A percentile compares a stretch with the other conserved stretches of the same genome.
These are phyloP conservation scores for Accipiter cooperii DNA, from an alignment of 2,113 vertebrate species.

Conservation along the genomic window DNA sequence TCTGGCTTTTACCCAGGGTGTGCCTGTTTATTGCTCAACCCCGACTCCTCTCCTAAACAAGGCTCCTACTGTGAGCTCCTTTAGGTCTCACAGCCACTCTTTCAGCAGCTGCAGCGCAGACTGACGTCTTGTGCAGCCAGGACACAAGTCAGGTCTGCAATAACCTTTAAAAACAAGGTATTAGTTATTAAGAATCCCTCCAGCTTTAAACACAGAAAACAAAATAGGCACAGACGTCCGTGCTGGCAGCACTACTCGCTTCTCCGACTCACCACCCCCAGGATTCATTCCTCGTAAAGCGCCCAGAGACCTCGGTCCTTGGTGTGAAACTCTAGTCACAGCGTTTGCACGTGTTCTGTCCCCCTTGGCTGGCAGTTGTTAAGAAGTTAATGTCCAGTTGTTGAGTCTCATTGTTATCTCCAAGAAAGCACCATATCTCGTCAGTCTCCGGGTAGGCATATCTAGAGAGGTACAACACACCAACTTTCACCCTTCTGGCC, in stretches of 20 bases:
- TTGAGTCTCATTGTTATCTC: background rate
- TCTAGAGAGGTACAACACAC: fast-evolving
- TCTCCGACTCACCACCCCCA: background rate
- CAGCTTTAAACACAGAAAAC: background rate
- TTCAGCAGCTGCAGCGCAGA: background rate
- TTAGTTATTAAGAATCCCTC: background rate
- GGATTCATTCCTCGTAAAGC: background rate
- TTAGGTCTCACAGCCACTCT: background rate
- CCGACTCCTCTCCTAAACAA: background rate
- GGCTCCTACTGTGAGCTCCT: background rate
- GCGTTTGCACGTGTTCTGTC: fast-evolving
- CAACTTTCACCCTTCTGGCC: background rate
- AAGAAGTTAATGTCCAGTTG: background rate
- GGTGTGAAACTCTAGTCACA: background rate
- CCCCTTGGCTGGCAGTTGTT: background rate
- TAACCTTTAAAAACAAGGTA: background rate
- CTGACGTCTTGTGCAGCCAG: background rate
- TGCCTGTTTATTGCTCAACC: background rate
- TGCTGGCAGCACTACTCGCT: background rate
- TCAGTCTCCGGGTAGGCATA: background rate
- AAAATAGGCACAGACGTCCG: background rate
- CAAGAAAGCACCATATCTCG: background rate
- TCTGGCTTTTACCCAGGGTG: background rate
- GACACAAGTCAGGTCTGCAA: background rate
- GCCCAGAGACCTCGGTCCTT: background rate